Evolutionary conservation across 2,797 vertebrate species (phyloP).

Genomic region (Xenentodon cancila): DNA sequence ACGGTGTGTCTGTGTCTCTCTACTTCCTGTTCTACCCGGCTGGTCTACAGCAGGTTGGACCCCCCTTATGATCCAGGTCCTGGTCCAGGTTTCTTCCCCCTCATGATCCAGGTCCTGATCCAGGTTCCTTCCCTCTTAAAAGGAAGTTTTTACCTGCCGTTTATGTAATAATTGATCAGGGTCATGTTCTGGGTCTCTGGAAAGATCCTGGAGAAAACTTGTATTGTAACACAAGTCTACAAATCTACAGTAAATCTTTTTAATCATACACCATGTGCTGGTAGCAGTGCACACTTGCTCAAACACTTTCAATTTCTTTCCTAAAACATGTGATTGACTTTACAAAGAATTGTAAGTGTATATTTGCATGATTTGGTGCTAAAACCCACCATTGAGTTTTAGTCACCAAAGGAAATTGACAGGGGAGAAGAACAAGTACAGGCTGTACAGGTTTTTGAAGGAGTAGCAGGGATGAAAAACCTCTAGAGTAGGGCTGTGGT

Average conservation of each 20-base stretch:
- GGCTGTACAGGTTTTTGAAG: conserved; percentile 49
- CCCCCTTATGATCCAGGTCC: too few species aligned
- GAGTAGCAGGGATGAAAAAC: conserved; percentile 52
- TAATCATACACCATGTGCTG: conserved; percentile 29
- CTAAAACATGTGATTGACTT: conserved; percentile 22
- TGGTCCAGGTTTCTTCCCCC: too few species aligned
- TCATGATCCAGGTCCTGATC: too few species aligned
- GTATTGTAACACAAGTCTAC: too few species aligned
- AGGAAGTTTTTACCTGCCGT: too few species aligned
- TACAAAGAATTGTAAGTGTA: conserved; percentile 34
- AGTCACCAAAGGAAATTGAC: conserved; percentile 48
- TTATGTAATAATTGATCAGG: too few species aligned
- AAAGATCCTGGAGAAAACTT: too few species aligned
- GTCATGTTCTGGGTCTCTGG: too few species aligned
- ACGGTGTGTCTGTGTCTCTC: too few species aligned
- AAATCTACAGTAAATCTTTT: conserved; percentile 23
- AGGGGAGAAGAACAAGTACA: conserved; percentile 46
- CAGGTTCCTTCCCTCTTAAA: too few species aligned
- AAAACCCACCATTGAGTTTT: conserved; percentile 38
- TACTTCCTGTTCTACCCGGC: too few species aligned
- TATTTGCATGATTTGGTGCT: conserved; percentile 43
- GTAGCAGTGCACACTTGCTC: neutral
- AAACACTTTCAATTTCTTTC: conserved; percentile 33
- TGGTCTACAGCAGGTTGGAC: too few species aligned
- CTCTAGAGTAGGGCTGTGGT: conserved; percentile 51